Percentiles rank a stretch among this genome's conserved stretches.
Conservation (phyloP, 2,797 vertebrate genomes). For the Petrocephalus schoutedeni region DNA sequence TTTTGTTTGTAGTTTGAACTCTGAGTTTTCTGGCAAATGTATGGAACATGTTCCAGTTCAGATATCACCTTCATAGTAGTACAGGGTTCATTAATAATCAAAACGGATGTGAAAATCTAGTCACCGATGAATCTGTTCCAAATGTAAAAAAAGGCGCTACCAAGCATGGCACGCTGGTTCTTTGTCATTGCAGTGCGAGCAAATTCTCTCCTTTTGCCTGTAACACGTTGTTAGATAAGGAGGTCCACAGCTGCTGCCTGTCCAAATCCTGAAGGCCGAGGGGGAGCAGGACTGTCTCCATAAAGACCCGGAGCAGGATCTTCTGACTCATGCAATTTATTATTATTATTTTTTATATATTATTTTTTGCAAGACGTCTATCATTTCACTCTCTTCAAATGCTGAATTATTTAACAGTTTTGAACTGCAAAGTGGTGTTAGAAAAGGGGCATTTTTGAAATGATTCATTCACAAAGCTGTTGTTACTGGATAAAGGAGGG, state of each 20-base stretch:
- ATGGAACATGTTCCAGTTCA: not conserved
- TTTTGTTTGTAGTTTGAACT: not conserved
- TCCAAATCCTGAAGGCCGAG: not conserved
- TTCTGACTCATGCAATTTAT: not conserved
- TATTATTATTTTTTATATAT: not conserved
- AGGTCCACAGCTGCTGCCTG: not conserved
- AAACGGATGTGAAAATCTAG: not conserved
- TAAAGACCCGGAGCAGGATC: not conserved
- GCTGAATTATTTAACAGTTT: not conserved
- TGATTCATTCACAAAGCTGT: constrained; percentile 1
- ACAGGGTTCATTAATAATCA: not conserved
- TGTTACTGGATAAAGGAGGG: not conserved
- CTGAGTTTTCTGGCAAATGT: not conserved
- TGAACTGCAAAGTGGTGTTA: not conserved
- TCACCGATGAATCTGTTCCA: not conserved
- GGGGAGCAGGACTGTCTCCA: not conserved
- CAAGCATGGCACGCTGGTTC: not conserved
- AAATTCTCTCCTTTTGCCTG: not conserved
- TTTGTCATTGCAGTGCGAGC: not conserved
- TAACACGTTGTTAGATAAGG: not conserved
- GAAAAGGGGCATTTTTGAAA: constrained; percentile 1
- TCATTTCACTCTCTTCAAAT: not conserved
- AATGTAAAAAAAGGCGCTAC: not conserved
- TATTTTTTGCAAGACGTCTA: not conserved
- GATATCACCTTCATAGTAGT: not conserved